phyloP scores from a whole-genome alignment of 2,888 invertebrate species.

The Drosophila setosimentum region DNA sequence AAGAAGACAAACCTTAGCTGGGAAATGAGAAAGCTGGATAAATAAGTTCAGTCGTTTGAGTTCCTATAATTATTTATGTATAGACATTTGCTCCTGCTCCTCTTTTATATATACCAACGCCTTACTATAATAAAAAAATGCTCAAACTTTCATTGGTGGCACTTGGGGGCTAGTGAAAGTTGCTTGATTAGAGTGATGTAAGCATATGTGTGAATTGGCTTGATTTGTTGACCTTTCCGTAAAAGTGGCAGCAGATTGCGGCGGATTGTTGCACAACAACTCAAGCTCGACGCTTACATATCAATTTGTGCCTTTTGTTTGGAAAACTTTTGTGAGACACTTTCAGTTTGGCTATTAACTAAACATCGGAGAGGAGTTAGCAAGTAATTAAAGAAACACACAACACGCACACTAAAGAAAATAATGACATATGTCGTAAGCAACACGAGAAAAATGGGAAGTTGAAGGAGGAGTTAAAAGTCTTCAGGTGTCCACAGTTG shows the following conservation, averaged over 20 bases:
- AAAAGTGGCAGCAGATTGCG: constrained; percentile 9
- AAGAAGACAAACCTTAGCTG: neutral
- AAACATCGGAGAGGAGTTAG: constrained; percentile 36
- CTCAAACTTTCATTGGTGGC: neutral
- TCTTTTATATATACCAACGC: neutral
- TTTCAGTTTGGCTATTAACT: constrained; percentile 32
- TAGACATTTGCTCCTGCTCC: neutral
- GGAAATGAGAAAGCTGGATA: neutral
- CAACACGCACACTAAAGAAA: neutral
- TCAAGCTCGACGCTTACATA: constrained; percentile 17
- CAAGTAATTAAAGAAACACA: constrained; percentile 49
- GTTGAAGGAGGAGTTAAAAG: neutral
- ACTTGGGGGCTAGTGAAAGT: neutral
- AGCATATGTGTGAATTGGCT: constrained; percentile 8
- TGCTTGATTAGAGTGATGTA: neutral
- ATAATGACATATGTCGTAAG: neutral
- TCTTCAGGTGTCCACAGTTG: neutral
- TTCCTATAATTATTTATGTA: neutral
- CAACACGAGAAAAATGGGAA: neutral
- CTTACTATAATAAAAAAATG: neutral
- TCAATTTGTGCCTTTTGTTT: constrained; percentile 34
- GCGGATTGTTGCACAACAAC: constrained; percentile 11
- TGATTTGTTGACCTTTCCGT: constrained; percentile 9
- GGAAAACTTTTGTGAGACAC: constrained; percentile 20
- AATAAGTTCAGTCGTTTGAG: neutral